Evolutionary conservation across 2,888 invertebrate genomes (phyloP), one percentile per base, ranked within the genome.

Genomic region (Cryptocheilus praepositus): DNA sequence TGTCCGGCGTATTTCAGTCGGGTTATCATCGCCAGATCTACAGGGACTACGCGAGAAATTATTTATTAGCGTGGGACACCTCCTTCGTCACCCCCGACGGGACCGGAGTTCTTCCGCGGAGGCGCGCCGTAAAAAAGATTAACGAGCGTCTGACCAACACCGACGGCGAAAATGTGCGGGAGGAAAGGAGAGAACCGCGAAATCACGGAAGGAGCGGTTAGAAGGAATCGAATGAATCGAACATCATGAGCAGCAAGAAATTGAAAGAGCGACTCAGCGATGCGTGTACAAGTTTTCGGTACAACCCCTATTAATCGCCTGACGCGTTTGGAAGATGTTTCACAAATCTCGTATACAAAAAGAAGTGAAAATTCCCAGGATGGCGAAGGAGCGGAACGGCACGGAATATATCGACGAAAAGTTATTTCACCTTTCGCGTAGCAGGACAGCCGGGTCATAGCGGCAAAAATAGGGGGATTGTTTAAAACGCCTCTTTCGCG

Each of bases 1-100:
- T 73, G 80, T 81, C 79, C 81, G 81, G 83, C 83, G 87, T 88
- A 88, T 88, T 88, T 88, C 85, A 88, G 81, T 74, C 82, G 80
- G 77, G 87, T 87, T 88, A 88, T 88, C 88, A 88, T 84, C 87
- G 79, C 83, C 88, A 88, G 88, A 88, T 88, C 88, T 88, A 86
- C 87, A 85, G 86, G 86, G 86, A 82, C 83, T 82, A 83, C 81
- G 87, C 84, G 86, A 85, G 86, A 87, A 88, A 88, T 88, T 88
- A 88, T 88, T 88, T 88, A 88, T 88, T 86, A 87, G 83, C 82
- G 75, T 82, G 83, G 81, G 83, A 83, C 85, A 83, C 85, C 87
- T 85, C 83, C 85, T 85, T 85, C 84, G 84, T 84, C 85, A 85
- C 83, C 74, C 63, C 53, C 72, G 25, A 54, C 43, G 43, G 55